A percentile compares a stretch with the other conserved stretches of the same genome.
Conservation (phyloP, 2,113 vertebrate species). For the Brienomyrus brachyistius region DNA sequence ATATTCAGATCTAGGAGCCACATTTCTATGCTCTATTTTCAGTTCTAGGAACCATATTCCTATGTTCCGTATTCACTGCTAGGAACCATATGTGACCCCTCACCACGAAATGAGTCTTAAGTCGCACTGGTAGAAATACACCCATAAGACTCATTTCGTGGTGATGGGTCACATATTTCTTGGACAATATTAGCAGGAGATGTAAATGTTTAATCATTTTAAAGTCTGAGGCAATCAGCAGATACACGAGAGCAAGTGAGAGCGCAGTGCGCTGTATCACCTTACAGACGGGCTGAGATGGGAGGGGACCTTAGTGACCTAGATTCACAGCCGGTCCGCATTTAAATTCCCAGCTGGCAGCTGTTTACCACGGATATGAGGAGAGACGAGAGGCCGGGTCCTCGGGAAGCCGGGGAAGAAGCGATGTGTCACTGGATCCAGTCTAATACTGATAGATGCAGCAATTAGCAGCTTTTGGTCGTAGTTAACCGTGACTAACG, state of each 20-base stretch:
- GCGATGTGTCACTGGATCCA: constrained; percentile 68
- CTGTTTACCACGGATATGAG: constrained; percentile 69
- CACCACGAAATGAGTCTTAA: no score
- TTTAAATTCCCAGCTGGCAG: constrained; percentile 68
- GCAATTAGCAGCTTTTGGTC: constrained; percentile 69
- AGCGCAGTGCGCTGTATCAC: constrained; percentile 48
- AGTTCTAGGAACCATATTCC: neutral
- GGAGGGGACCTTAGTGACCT: constrained; percentile 47
- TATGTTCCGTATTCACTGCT: neutral
- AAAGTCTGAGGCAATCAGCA: constrained; percentile 26
- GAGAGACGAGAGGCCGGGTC: constrained; percentile 66
- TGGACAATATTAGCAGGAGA: neutral
- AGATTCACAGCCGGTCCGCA: constrained; percentile 71
- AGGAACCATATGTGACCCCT: neutral
- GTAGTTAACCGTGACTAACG: constrained; percentile 76
- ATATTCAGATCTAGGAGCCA: neutral
- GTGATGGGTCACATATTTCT: neutral
- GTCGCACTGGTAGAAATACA: no score
- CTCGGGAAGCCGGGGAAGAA: constrained; percentile 55
- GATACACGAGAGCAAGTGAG: neutral
- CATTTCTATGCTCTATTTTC: neutral
- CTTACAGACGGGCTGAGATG: constrained; percentile 60
- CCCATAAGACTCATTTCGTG: no score
- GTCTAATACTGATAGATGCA: constrained; percentile 73
- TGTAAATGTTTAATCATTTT: neutral